Evolutionary conservation across 1,140 invertebrate genomes (phyloP), one percentile per base, ranked within the genome.

Genomic region (Megathymus violae): DNA sequence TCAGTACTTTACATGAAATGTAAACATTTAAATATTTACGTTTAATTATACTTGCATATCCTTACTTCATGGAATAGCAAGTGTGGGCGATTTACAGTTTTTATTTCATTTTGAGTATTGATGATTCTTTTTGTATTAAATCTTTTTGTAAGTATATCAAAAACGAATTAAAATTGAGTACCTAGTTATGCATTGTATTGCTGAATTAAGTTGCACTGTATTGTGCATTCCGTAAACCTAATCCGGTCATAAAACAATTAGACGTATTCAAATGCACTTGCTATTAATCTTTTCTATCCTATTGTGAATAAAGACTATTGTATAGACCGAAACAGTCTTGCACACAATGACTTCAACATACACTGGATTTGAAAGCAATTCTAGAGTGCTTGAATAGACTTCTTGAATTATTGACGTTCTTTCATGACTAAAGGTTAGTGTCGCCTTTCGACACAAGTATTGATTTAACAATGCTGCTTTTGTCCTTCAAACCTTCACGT

Each of bases 1-100:
- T 59, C 62, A 59, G 62, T 15, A 19, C 9, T 31, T 6, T n/a
- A 36, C 15, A 59, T 31, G 9, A 3, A 44, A 44, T 56, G 40
- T 25, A 31, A 56, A n/a, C 19, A 22, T 11, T 44, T 40, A 52
- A 52, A 10, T 38, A 51, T 36, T 15, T 1, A 22, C 25, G 51
- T 10, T 15, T 25, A 22, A 41, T 44, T 56, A 13, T 13, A 43
- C 1, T 36, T 36, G 34, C 34, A 36, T 11, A n/a, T 7, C 1
- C 7, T 11, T 36, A 36, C 34, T 36, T 11, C n/a, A 1, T 36
- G n/a, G n/a, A 1, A 36, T 36, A 11, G 1, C 10, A 36, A 36
- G 34, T 36, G n/a, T 11, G 11, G 34, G 3, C 34, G n/a, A 11
- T n/a, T 36, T 4, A 36, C 11, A 36, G n/a, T n/a, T n/a, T n/a